These are phyloP conservation scores for Philopedon plagiatum DNA, from an alignment of 2,888 invertebrate genomes.

Conservation along the genomic window DNA sequence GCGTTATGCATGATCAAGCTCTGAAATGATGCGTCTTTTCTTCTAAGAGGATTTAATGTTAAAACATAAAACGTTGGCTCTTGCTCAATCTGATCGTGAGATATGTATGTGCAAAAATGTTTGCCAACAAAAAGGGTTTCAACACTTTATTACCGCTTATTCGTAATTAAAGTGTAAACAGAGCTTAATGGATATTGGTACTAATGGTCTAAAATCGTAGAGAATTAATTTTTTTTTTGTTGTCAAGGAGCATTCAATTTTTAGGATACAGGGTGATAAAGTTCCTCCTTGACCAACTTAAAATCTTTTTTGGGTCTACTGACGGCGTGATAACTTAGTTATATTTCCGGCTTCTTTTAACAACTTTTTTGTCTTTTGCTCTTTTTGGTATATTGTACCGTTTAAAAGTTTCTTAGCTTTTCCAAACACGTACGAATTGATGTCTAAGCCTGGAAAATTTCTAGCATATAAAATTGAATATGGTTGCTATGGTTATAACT, in stretches of 20 bases:
- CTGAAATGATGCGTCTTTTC: not conserved
- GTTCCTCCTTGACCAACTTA: too few species aligned
- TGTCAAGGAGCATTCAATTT: not conserved
- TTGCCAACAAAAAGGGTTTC: constrained; percentile 11
- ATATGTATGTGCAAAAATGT: constrained; percentile 28
- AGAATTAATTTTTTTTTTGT: not conserved
- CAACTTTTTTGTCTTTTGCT: too few species aligned
- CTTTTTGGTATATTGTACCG: too few species aligned
- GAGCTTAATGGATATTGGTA: constrained; percentile 20
- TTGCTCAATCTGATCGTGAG: constrained; percentile 32
- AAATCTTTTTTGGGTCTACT: too few species aligned
- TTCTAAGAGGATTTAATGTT: constrained; percentile 1
- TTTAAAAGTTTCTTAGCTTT: too few species aligned
- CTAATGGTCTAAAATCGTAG: constrained; percentile 1
- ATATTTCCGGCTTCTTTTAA: too few species aligned
- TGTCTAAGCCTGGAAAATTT: too few species aligned
- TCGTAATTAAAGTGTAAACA: constrained; percentile 30
- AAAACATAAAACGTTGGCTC: too few species aligned
- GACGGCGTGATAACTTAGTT: too few species aligned
- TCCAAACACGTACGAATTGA: too few species aligned
- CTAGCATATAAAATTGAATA: too few species aligned
- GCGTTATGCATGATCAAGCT: constrained; percentile 1
- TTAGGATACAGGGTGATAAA: not conserved
- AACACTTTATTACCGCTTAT: constrained; percentile 1
- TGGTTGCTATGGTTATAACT: too few species aligned